A percentile compares a stretch with the other conserved stretches of the same genome.
phyloP scores from a whole-genome alignment of 2,888 invertebrate species.

The Auanema freiburgensis region DNA sequence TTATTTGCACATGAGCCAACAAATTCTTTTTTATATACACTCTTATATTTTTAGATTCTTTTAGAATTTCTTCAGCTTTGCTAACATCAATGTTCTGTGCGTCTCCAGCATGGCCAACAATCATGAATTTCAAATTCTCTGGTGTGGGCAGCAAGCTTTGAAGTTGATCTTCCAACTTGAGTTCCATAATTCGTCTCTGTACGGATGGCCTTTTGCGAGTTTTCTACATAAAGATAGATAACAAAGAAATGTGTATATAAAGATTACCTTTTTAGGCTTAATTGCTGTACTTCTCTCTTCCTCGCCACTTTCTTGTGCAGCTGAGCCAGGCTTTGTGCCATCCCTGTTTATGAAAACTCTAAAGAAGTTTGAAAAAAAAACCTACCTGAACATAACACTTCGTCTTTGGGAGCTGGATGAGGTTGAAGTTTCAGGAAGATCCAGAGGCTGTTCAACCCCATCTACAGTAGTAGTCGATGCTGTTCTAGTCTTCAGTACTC shows the following conservation, averaged over 20 bases:
- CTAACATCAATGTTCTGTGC: constrained; percentile 27
- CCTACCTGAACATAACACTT: constrained; percentile 30
- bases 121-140: background rate
- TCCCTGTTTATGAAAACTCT: constrained; percentile 27
- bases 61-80: background rate
- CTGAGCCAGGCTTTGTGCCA: constrained; percentile 54
- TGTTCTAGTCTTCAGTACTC: constrained; percentile 14
- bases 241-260: background rate
- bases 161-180: constrained; percentile 42
- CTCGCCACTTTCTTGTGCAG: constrained; percentile 18
- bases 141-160: constrained; percentile 29
- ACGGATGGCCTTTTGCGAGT: constrained; percentile 42
- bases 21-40: too few relatives aligned
- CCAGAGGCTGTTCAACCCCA: too few relatives aligned
- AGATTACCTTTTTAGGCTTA: constrained; percentile 37
- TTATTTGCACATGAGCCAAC: constrained; percentile 1
- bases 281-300: constrained; percentile 32
- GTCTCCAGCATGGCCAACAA: constrained; percentile 3
- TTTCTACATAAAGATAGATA: constrained; percentile 28
- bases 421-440: too few relatives aligned
- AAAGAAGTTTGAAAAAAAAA: background rate
- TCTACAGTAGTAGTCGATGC: constrained; percentile 1
- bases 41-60: too few relatives aligned
- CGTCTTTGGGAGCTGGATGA: constrained; percentile 1
- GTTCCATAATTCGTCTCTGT: constrained; percentile 35